Conservation (phyloP, 1,140 invertebrate genomes). For the Atta colombica region DNA sequence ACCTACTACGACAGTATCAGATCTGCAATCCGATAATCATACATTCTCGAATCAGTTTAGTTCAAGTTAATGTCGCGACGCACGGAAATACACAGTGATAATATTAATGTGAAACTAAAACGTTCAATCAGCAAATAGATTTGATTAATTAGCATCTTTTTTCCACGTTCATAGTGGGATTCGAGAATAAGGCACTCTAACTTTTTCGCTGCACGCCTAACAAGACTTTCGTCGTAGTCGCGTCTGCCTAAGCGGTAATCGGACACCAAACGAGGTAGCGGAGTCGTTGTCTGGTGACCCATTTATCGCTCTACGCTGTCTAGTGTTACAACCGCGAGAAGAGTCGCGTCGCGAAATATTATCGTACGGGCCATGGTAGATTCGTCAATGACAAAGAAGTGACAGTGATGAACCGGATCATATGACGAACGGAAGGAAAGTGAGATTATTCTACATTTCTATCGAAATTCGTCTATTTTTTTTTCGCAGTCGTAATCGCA, state of each 20-base stretch:
- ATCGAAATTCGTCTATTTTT: constrained; percentile 18
- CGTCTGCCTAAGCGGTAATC: constrained; percentile 72
- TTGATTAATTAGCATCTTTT: constrained; percentile 28
- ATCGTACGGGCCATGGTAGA: constrained; percentile 63
- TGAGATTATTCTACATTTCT: neutral
- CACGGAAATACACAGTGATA: neutral
- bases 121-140: constrained; percentile 7
- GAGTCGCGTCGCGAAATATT: constrained; percentile 66
- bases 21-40: constrained; percentile 45
- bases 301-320: constrained; percentile 76
- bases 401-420: constrained; percentile 63
- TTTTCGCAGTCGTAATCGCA: constrained; percentile 17
- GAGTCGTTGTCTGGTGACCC: constrained; percentile 77
- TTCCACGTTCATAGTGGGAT: neutral
- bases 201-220: constrained; percentile 37
- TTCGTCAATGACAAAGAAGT: constrained; percentile 67
- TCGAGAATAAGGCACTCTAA: neutral
- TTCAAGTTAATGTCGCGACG: constrained; percentile 27
- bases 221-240: constrained; percentile 67
- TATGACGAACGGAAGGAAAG: too few relatives aligned
- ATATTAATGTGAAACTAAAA: neutral
- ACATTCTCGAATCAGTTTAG: constrained; percentile 37
- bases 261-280: constrained; percentile 67
- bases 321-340: constrained; percentile 73
- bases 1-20: neutral